Percentiles rank a stretch among this genome's conserved stretches.
Conservation (phyloP, 2,797 vertebrate species). For the Xenops minutus region DNA sequence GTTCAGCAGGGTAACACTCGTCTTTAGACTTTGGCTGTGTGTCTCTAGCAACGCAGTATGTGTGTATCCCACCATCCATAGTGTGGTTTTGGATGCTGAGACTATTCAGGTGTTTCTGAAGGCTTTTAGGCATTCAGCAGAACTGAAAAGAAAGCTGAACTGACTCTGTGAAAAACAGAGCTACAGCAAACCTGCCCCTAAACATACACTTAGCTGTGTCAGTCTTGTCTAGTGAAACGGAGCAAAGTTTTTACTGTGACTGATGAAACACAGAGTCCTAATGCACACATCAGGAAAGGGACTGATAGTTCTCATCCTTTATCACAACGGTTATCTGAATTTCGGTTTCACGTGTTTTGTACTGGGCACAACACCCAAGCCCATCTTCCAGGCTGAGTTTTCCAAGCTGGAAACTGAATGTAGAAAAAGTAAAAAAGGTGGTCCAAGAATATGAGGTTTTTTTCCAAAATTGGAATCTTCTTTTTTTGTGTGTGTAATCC, state of each 20-base stretch:
- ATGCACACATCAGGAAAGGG: neutral
- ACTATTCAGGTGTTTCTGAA: neutral
- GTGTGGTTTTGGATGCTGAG: neutral
- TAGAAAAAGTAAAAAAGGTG: neutral
- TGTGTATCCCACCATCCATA: rapidly evolving
- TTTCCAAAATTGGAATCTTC: neutral
- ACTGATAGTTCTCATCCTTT: neutral
- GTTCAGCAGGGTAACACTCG: neutral
- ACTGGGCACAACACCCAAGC: rapidly evolving
- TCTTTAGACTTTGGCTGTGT: neutral
- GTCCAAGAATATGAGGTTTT: neutral
- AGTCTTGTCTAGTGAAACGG: neutral
- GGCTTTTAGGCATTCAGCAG: neutral
- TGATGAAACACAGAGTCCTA: neutral
- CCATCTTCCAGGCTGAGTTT: neutral
- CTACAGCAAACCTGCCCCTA: neutral
- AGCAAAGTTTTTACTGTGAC: neutral
- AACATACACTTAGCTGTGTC: neutral
- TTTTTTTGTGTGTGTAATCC: neutral
- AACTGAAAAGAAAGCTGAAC: neutral
- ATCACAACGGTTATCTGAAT: neutral
- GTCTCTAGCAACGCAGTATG: neutral
- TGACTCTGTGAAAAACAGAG: rapidly evolving
- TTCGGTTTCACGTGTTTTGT: neutral
- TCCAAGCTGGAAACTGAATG: neutral